A percentile compares a stretch with the other conserved stretches of the same genome.
Evolutionary conservation across 92 coral and sea anemone species (phyloP).

Genomic region (Pocillopora grandis): DNA sequence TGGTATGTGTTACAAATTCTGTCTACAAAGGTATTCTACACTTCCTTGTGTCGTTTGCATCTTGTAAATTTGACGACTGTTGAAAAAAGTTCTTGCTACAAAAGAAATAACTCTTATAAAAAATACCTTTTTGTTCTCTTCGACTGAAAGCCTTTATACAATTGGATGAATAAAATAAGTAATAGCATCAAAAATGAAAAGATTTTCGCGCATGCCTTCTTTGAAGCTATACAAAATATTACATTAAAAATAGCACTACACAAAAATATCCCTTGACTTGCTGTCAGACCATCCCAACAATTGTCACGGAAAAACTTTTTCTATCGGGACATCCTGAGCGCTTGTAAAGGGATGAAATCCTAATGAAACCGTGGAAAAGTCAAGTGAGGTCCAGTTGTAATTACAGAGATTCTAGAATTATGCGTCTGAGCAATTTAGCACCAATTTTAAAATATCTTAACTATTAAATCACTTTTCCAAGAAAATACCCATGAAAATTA

Average conservation of each 20-base stretch:
- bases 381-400: too few species aligned
- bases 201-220: too few species aligned
- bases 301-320: neutral
- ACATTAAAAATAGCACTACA: neutral
- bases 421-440: too few species aligned
- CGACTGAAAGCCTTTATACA: neutral
- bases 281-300: neutral
- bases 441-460: too few species aligned
- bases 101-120: neutral
- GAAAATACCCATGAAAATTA: too few species aligned
- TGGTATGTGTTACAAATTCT: neutral
- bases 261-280: neutral
- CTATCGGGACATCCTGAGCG: too few species aligned
- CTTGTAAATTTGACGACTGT: neutral
- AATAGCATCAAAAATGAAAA: neutral
- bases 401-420: too few species aligned
- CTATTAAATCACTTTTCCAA: too few species aligned
- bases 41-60: neutral
- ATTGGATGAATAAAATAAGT: neutral
- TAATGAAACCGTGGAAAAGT: neutral
- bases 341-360: neutral
- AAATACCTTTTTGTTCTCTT: neutral
- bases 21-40: neutral
- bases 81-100: too few species aligned
- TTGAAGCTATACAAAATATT: neutral